Conservation (phyloP, 2,113 vertebrate species). For the Lonchura striata region DNA sequence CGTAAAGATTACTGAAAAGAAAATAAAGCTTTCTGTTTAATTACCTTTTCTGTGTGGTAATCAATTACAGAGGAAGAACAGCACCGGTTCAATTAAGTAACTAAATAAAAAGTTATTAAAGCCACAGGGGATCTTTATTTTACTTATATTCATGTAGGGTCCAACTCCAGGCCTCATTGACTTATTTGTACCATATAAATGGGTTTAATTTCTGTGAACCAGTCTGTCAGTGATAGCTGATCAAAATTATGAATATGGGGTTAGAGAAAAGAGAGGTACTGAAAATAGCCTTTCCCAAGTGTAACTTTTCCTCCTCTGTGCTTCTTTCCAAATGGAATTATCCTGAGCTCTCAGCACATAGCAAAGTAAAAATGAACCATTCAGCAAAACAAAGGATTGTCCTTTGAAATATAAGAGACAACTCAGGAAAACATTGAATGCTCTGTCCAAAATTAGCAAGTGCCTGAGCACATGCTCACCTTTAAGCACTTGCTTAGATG, state of each 20-base stretch:
- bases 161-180: background rate
- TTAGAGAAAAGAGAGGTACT: background rate
- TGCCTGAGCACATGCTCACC: background rate
- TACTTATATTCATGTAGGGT: background rate
- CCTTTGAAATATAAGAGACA: background rate
- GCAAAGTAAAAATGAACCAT: background rate
- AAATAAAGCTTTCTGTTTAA: slow-evolving; percentile 40
- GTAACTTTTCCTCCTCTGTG: background rate
- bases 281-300: slow-evolving; percentile 28
- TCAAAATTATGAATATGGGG: slow-evolving; percentile 20
- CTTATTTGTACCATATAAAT: background rate
- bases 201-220: slow-evolving; percentile 17
- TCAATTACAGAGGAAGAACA: slow-evolving; percentile 18
- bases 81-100: slow-evolving; percentile 41
- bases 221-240: slow-evolving; percentile 22
- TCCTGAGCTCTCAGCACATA: background rate
- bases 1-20: slow-evolving; percentile 19
- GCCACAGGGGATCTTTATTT: slow-evolving; percentile 27
- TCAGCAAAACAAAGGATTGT: background rate
- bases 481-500: background rate
- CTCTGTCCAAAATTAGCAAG: background rate
- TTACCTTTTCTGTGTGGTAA: slow-evolving; percentile 33
- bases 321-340: slow-evolving; percentile 17
- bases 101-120: slow-evolving; percentile 55
- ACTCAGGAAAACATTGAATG: background rate